Base-by-base conservation (phyloP, 2,888 invertebrate genomes). In the Agonopterix heracliana region DNA sequence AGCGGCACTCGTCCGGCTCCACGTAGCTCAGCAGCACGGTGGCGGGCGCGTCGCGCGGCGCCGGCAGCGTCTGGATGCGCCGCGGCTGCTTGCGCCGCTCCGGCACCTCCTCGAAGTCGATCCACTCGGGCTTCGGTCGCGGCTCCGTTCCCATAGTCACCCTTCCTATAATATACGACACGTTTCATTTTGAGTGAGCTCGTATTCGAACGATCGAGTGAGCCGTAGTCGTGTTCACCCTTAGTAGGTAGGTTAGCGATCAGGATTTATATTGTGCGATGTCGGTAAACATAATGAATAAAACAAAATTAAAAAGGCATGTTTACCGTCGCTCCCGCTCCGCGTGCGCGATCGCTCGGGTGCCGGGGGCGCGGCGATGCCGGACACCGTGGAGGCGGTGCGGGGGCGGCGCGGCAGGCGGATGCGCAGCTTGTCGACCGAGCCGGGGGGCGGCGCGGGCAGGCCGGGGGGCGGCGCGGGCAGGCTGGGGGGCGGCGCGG, bases 61-160 rank as follows among this genome's bases (percentile, higher is more conserved):
- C 89, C 14, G 95, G 95, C 64, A 95, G 90, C 13, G 95, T 94
- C 70, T 95, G 95, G 63, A 96, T 95, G 57, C 95, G 90, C 77
- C 95, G 95, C 13, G 95, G 94, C 54, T 93, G 92, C 78, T 95
- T 94, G 48, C 95, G 89, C 58, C 93, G 91, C 78, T 96, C 96
- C 0, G 96, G 95, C 51, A 96, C 93, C 67, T 96, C 95, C 71
- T 95, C 94, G 71, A 96, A 96, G 76, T 95, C 95, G 54, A 96
- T 94, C 96, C 96, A 96, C 61, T 94, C 93, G 9, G 72, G 49
- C 57, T 81, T 82, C 38, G 11, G 12, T 13, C 17, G 43, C 13
- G 5, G 14, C 13, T n/a, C 7, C 8, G 41, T 11, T 2, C 7
- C 41, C 41, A n/a, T 9, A 13, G 41, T 9, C 9, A 12, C 13